A percentile compares a stretch with the other conserved stretches of the same genome.
Evolutionary conservation across 2,888 invertebrate genomes (phyloP).

Genomic region (Epinotia ramella): DNA sequence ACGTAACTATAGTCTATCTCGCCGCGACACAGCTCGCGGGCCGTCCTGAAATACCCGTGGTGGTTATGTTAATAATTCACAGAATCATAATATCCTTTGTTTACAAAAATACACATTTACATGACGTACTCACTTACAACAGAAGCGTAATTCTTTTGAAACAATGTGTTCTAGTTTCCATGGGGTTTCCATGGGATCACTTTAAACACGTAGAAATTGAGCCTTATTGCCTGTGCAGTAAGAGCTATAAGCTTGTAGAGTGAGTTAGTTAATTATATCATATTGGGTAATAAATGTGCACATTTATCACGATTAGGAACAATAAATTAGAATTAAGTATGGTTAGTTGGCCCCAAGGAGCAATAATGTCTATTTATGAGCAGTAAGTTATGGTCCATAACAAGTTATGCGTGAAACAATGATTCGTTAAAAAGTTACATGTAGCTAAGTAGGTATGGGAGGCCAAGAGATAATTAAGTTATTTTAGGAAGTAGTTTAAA

Average conservation of each 20-base stretch:
- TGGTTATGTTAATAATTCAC: not conserved
- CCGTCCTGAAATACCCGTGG: no score
- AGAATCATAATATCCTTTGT: conserved; percentile 11
- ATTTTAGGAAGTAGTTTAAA: no score
- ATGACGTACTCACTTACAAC: conserved; percentile 7
- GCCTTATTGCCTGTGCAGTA: not conserved
- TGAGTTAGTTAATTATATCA: not conserved
- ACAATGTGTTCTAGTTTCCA: conserved; percentile 23
- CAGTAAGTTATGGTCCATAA: not conserved
- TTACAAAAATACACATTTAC: conserved; percentile 10
- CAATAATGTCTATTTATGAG: not conserved
- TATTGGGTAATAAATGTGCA: conserved; percentile 23
- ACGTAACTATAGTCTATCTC: no score
- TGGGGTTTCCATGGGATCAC: conserved; percentile 15
- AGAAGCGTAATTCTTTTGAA: conserved; percentile 33
- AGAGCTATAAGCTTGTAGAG: not conserved
- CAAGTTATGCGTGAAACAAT: not conserved
- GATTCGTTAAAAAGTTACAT: not conserved
- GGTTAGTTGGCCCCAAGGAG: not conserved
- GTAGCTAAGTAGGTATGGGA: no score
- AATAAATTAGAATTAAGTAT: conserved; percentile 22
- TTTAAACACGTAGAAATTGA: not conserved
- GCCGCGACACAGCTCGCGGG: no score
- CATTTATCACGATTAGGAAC: conserved; percentile 23
- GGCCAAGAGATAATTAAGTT: no score